Evolutionary conservation across 1,140 invertebrate species (phyloP).

Genomic region (Camponotus floridanus): DNA sequence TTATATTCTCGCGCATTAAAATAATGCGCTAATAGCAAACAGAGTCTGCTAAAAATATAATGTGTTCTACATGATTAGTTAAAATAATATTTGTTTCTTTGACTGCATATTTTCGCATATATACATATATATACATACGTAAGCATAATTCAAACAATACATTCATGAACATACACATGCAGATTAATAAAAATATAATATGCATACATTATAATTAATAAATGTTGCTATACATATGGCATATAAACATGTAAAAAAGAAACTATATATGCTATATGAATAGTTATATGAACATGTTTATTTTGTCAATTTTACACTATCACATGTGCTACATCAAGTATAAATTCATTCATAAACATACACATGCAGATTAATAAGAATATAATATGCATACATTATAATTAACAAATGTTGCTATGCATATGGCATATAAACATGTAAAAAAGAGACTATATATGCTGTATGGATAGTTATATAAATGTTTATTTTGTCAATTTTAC

Average conservation of each 20-base stretch:
- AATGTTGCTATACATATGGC: constrained; percentile 47
- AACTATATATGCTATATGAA: constrained; percentile 38
- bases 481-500: constrained; percentile 70
- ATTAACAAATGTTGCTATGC: constrained; percentile 16
- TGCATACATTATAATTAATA: constrained; percentile 21
- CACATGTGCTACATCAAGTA: background rate
- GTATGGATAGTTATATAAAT: constrained; percentile 58
- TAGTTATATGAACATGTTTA: constrained; percentile 65
- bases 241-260: constrained; percentile 49
- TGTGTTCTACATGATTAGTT: constrained; percentile 66
- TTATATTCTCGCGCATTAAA: constrained; percentile 45
- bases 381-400: constrained; percentile 34
- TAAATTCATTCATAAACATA: constrained; percentile 45
- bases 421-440: constrained; percentile 54
- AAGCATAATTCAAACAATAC: constrained; percentile 52
- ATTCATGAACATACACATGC: constrained; percentile 52
- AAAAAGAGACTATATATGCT: constrained; percentile 43
- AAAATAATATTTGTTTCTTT: constrained; percentile 69
- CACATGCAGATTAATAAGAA: constrained; percentile 45
- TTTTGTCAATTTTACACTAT: constrained; percentile 67
- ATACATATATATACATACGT: constrained; percentile 59
- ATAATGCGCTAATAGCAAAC: constrained; percentile 60
- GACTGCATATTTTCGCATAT: constrained; percentile 68
- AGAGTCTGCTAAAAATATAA: constrained; percentile 63
- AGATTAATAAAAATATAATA: constrained; percentile 40